Evolutionary conservation across 2,888 invertebrate genomes (phyloP).

Genomic region (Diplolepis rosae): DNA sequence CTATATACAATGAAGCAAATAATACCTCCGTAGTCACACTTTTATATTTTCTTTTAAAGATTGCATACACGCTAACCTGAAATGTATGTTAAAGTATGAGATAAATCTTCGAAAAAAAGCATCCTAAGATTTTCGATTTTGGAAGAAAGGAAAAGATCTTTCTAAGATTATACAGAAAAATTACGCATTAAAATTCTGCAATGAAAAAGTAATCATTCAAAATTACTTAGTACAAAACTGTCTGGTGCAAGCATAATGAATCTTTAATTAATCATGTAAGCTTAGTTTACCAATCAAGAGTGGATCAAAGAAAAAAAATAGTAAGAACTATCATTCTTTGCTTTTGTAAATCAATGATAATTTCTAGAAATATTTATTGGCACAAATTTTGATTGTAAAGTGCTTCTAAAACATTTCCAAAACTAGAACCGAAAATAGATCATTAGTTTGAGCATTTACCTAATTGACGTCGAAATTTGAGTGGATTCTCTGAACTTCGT

Average conservation of each 20-base stretch:
- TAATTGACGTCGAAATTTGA: constrained; percentile 13
- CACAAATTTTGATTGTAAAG: constrained; percentile 18
- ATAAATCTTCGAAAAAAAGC: constrained; percentile 26
- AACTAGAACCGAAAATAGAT: constrained; percentile 9
- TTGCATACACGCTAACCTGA: constrained; percentile 30
- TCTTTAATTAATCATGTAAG: neutral
- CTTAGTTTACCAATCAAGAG: neutral
- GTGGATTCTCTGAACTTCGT: neutral
- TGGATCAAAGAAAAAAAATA: neutral
- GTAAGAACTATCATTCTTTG: no score
- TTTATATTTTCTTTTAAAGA: constrained; percentile 44
- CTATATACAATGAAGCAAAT: constrained; percentile 53
- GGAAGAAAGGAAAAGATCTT: constrained; percentile 33
- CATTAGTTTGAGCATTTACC: constrained; percentile 19
- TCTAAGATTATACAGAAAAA: neutral
- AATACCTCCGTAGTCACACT: constrained; percentile 55
- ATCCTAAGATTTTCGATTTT: constrained; percentile 40
- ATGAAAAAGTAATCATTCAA: no score
- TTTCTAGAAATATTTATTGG: constrained; percentile 16
- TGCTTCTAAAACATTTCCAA: constrained; percentile 17
- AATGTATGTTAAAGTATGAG: constrained; percentile 31
- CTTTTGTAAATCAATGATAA: no score
- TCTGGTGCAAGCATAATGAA: neutral
- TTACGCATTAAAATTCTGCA: neutral
- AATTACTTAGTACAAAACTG: neutral